Percentiles rank a stretch among this genome's conserved stretches.
phyloP scores from a whole-genome alignment of 2,888 invertebrate species.

The Drosophila multiciliata region DNA sequence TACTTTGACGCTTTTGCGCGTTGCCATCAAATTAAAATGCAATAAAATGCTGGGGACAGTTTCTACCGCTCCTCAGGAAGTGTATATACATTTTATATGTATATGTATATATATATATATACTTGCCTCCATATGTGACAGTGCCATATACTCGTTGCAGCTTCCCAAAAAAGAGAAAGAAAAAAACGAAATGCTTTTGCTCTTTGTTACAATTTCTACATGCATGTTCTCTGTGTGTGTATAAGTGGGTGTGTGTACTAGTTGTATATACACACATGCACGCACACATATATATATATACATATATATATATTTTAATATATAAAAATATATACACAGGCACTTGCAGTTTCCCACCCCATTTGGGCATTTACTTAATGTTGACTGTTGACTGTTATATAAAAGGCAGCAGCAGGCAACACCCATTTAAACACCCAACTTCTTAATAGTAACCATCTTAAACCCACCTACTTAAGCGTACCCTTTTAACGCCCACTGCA shows the following conservation, averaged over 20 bases:
- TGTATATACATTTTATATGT: background rate
- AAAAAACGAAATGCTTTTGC: conserved; percentile 13
- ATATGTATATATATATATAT: background rate
- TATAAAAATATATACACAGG: background rate
- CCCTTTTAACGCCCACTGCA: background rate
- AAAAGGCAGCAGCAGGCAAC: background rate
- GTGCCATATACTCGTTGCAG: conserved; percentile 37
- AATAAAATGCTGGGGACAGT: conserved; percentile 40
- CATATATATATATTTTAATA: background rate
- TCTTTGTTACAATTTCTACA: conserved; percentile 31
- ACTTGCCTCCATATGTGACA: conserved; percentile 23
- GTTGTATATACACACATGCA: conserved; percentile 22
- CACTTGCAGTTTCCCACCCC: conserved; percentile 34
- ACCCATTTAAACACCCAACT: background rate
- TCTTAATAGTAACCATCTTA: background rate
- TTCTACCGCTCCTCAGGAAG: conserved; percentile 2
- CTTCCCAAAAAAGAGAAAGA: conserved; percentile 35
- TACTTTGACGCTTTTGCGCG: conserved; percentile 41
- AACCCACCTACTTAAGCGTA: background rate
- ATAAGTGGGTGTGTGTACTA: conserved; percentile 1
- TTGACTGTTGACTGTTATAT: background rate
- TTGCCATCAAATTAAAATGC: conserved; percentile 68
- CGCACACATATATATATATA: background rate
- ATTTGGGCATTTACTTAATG: background rate
- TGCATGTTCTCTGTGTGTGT: conserved; percentile 1